Base-by-base conservation (phyloP, 2,888 invertebrate species). In the Urechis unicinctus region DNA sequence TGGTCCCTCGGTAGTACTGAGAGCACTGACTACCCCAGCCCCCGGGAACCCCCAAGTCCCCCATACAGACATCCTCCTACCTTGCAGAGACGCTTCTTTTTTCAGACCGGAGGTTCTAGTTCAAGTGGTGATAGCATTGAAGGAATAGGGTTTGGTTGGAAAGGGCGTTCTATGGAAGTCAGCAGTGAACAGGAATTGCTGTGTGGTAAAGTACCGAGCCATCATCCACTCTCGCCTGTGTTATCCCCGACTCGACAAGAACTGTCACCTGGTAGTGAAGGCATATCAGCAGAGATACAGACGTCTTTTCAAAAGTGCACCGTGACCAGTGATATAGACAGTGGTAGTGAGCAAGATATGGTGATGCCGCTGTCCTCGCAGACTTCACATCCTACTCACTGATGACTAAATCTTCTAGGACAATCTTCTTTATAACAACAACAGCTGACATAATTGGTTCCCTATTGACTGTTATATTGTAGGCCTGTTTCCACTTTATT, bases 221-320 rank as follows among this genome's bases (percentile, higher is more conserved):
- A 2, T 49, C 45, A 13, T 48, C 28, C 25, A 47, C 50, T 2
- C 53, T 48, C 30, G 9, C 31, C 24, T 46, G 48, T 24, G 50
- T 45, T 2, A 30, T 47, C 25, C 50, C 28, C 6, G 55, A 50
- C n/a, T 9, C n/a, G 41, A 36, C 41, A 36, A 9, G 29, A n/a
- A n/a, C n/a, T n/a, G n/a, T n/a, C n/a, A n/a, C n/a, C n/a, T n/a
- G n/a, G n/a, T n/a, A n/a, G n/a, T n/a, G n/a, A n/a, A 13, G 46
- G 52, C 49, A 29, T 44, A 47, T 49, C 41, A 21, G 24, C 28
- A 13, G 59, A 59, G 17, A 48, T 60, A 25, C 60, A 58, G 31
- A 31, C 50, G 4, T 57, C 57, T 9, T 51, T 58, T n/a, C 58
- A 60, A 48, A 58, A 58, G 49, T 57, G 54, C 42, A 51, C 47